A percentile compares a stretch with the other conserved stretches of the same genome.
Conservation (phyloP, 2,113 vertebrate genomes). For the Sapayoa aenigma region DNA sequence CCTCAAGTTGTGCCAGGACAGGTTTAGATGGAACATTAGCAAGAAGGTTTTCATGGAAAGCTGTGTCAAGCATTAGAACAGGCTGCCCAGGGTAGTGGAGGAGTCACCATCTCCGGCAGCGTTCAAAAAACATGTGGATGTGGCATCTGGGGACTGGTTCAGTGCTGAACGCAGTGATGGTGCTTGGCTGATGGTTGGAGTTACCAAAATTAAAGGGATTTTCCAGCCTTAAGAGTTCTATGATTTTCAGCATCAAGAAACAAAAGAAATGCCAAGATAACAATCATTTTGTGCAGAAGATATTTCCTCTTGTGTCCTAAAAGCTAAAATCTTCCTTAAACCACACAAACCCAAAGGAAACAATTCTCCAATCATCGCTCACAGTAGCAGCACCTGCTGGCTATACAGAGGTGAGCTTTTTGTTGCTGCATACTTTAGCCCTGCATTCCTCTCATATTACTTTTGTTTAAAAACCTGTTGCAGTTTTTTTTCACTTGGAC, state of each 20-base stretch:
- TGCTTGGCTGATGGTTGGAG: neutral
- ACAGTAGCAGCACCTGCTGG: accelerated
- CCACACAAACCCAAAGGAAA: neutral
- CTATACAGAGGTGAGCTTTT: neutral
- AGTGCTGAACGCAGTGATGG: neutral
- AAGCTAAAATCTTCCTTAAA: neutral
- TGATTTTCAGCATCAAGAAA: neutral
- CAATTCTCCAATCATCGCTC: too few relatives aligned
- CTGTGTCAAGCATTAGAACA: neutral
- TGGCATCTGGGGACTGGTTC: neutral
- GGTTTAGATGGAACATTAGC: neutral
- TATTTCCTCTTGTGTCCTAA: neutral
- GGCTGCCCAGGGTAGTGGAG: neutral
- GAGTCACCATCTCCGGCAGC: neutral
- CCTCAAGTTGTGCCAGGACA: neutral
- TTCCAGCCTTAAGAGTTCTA: neutral
- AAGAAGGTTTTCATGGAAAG: neutral
- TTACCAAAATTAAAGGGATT: neutral
- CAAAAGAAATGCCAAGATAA: neutral
- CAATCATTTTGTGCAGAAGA: neutral
- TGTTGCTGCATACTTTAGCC: accelerated
- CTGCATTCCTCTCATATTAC: neutral
- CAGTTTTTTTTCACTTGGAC: neutral
- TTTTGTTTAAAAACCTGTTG: neutral
- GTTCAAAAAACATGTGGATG: neutral